Base-by-base conservation (phyloP, 1,140 invertebrate species). In the Olivierus martensii region DNA sequence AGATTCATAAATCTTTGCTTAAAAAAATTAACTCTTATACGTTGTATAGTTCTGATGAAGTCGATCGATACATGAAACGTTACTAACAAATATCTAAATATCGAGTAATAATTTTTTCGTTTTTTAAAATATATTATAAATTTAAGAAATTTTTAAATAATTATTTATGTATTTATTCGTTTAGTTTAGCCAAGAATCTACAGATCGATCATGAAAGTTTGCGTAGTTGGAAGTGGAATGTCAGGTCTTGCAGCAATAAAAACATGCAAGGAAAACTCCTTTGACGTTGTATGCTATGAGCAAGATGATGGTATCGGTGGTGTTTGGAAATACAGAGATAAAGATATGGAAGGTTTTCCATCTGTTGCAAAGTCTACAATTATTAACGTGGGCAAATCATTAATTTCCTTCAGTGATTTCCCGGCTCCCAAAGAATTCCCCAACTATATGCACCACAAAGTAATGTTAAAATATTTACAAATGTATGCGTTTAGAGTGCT, bases 281-380 rank as follows among this genome's bases (percentile, higher is more conserved):
- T 51, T 6, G 52, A 61, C 12, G 70, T 71, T 2, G 65, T 73
- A 1, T 76, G 75, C 58, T 74, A 67, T 51, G 74, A 76, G 56
- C 64, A 62, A 53, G 66, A 65, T 21, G 36, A 60, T 34, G 65
- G 71, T 49, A 63, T 74, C 42, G 74, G 75, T 12, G 75, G 74
- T 28, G 62, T 76, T 2, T 76, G 74, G 74, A 69, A 70, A 49
- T 77, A 73, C 56, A 41, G 65, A 36, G 66, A 70, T 9, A 53
- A 66, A 11, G 47, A 60, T 3, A 60, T 56, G 2, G 6, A 62
- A 49, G 51, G 67, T 50, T 18, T 54, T 58, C 63, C 57, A 49
- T 68, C 46, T 59, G 61, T 62, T 37, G 61, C 58, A 51, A 46
- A 52, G 21, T 61, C 54, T 17, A 62, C 61, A 15, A 49, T 71